A percentile compares a stretch with the other conserved stretches of the same genome.
Conservation (phyloP, 2,113 vertebrate species). For the Potamarius usumacintae region DNA sequence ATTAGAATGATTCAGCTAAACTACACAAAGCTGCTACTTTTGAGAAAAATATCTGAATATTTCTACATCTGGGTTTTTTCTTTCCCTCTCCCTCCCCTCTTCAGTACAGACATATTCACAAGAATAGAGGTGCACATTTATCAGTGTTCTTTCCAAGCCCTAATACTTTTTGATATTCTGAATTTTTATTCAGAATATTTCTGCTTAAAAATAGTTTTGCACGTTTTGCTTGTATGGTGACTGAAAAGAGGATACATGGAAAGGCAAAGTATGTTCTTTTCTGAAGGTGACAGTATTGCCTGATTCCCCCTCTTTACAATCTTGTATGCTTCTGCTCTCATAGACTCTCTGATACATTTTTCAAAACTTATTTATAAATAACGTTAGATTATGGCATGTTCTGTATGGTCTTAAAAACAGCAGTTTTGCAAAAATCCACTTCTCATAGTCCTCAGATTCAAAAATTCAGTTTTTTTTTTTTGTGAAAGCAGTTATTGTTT, state of each 20-base stretch:
- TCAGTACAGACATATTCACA: background rate
- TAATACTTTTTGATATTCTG: background rate
- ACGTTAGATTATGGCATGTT: slow-evolving; percentile 22
- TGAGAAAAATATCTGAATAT: background rate
- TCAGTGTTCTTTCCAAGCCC: background rate
- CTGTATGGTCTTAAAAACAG: background rate
- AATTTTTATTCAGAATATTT: background rate
- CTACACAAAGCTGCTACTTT: background rate
- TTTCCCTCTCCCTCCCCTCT: too few relatives aligned
- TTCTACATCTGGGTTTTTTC: background rate
- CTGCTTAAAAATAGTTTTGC: background rate
- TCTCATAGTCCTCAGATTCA: background rate
- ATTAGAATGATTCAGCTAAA: background rate
- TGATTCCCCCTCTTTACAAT: background rate
- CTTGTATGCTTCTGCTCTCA: background rate
- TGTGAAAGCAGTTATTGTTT: background rate
- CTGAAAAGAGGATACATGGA: background rate
- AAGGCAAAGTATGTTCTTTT: background rate
- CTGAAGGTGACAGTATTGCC: background rate
- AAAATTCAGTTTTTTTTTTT: slow-evolving; percentile 4
- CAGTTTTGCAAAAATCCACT: background rate
- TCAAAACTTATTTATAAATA: background rate
- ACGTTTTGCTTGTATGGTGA: background rate
- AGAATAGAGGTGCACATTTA: background rate
- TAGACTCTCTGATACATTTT: background rate